A percentile compares a stretch with the other conserved stretches of the same genome.
Conservation (phyloP, 1,140 invertebrate species). For the Mycetomoellerius zeteki region DNA sequence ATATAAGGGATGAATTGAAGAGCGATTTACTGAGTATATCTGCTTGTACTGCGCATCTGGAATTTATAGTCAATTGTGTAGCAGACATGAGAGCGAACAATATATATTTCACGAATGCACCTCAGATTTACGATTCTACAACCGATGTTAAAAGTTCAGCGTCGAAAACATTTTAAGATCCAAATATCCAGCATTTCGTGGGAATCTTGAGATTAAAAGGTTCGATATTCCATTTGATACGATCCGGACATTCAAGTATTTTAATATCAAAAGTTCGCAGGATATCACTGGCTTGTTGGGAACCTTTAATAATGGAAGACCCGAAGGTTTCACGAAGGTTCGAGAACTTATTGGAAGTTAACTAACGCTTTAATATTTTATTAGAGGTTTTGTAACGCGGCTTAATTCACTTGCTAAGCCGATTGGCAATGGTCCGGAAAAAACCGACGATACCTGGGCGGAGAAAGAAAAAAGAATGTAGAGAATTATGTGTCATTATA, state of each 20-base stretch:
- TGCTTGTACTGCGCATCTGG: background rate
- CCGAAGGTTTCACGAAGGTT: background rate
- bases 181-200: background rate
- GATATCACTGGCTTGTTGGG: background rate
- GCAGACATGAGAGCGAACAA: background rate
- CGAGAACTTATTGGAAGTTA: slow-evolving; percentile 11
- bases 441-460: slow-evolving; percentile 16
- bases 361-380: slow-evolving; percentile 19
- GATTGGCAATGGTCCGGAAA: slow-evolving; percentile 43
- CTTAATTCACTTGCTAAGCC: slow-evolving; percentile 30
- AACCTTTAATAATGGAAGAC: slow-evolving; percentile 26
- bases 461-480: slow-evolving; percentile 69
- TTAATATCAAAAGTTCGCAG: slow-evolving; percentile 30
- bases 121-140: slow-evolving; percentile 12
- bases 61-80: slow-evolving; percentile 54
- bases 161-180: background rate
- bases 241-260: slow-evolving; percentile 23
- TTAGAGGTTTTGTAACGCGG: slow-evolving; percentile 6
- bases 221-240: slow-evolving; percentile 2
- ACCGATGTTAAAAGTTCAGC: slow-evolving; percentile 11
- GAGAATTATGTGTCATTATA: slow-evolving; percentile 66
- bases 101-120: slow-evolving; percentile 23
- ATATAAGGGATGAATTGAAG: slow-evolving; percentile 54
- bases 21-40: slow-evolving; percentile 36
- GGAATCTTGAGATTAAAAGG: background rate